Conservation (phyloP, 2,113 vertebrate species). For the Dermatemys mawii region DNA sequence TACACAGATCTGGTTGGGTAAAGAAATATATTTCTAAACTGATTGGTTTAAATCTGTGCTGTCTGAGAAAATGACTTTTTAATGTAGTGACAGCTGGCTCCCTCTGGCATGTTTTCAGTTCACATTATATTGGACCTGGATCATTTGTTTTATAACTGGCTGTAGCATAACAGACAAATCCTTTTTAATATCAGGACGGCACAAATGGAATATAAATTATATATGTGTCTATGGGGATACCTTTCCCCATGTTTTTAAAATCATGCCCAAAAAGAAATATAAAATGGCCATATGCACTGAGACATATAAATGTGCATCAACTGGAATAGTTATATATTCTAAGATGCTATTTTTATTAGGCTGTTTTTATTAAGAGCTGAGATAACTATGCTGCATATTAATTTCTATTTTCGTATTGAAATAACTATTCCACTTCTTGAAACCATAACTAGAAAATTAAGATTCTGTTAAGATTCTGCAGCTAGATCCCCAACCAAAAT, state of each 20-base stretch:
- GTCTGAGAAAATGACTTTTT: slow-evolving; percentile 78
- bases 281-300: not conserved
- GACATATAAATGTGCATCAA: not conserved
- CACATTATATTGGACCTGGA: slow-evolving; percentile 77
- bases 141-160: slow-evolving; percentile 78
- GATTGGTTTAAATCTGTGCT: slow-evolving; percentile 78
- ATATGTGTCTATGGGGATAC: slow-evolving; percentile 41
- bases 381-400: slow-evolving; percentile 32
- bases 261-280: slow-evolving; percentile 31
- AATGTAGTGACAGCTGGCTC: slow-evolving; percentile 81
- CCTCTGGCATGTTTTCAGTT: slow-evolving; percentile 77
- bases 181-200: slow-evolving; percentile 61
- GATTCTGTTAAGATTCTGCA: not conserved
- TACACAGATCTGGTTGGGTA: slow-evolving; percentile 78
- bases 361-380: slow-evolving; percentile 50
- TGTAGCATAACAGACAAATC: slow-evolving; percentile 67
- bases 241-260: slow-evolving; percentile 55
- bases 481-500: not conserved
- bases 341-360: slow-evolving; percentile 17
- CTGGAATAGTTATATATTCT: slow-evolving; percentile 17
- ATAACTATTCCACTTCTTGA: not conserved
- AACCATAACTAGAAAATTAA: not conserved
- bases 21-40: slow-evolving; percentile 82
- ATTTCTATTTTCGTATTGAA: slow-evolving; percentile 53
- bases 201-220: slow-evolving; percentile 38